Base-by-base conservation (phyloP, 1,140 invertebrate species). In the Gerris buenoi region DNA sequence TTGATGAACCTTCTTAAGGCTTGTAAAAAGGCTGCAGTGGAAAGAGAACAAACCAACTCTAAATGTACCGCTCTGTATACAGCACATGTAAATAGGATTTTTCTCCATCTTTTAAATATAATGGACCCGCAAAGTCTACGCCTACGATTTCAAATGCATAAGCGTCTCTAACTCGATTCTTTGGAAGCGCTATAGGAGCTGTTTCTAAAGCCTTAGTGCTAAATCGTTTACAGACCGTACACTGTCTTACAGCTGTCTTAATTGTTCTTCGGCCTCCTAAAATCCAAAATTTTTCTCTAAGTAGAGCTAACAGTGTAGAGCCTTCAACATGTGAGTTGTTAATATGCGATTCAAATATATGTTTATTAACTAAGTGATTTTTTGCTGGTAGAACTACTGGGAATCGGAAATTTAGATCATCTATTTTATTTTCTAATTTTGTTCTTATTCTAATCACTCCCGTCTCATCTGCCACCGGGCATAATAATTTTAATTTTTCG, bases 41-140 rank as follows among this genome's bases (percentile, higher is more conserved):
- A 71, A 15, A 77, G 61, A 0, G 73, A 72, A 2, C 63, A 65
- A 1, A 71, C 68, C 10, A 77, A 58, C 68, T 79, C 77, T 1
- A 78, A 65, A 71, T 79, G 75, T 10, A 78, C 70, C 1, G 74
- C 76, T 46, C 74, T 61, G 63, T 74, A 75, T 15, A 74, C 69
- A 0, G 73, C 73, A 68, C 76, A 65, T 5, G 64, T 65, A 25
- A 46, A 65, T 14, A 65, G 13, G 27, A 3, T 63, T 26, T 28
- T 26, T 18, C 62, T 5, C 15, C 25, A 26, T 27, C 25, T 25
- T 22, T 26, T 18, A 22, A 63, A 26, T 26, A 28, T 3, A 13
- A 14, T 15, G 62, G 62, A 10, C 25, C 25, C 3, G 27, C 62
- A 63, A 27, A 27, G 25, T 28, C 25, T 25, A 27, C 62, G 10